These are phyloP conservation scores for Solenopsis invicta DNA, from an alignment of 1,140 invertebrate species.

Conservation along the genomic window DNA sequence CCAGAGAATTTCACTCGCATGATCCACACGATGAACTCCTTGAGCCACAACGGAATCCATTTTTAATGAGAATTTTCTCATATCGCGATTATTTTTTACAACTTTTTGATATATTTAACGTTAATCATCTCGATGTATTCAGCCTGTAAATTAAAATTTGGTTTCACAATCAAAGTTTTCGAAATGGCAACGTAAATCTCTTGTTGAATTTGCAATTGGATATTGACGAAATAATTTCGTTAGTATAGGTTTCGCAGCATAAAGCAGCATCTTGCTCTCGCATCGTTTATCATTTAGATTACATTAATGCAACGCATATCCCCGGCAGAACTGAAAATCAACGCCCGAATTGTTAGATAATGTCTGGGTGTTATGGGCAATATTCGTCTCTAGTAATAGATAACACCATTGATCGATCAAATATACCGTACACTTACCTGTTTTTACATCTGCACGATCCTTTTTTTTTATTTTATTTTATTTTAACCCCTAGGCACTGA, in stretches of 20 bases:
- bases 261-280: not conserved
- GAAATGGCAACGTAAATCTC: not conserved
- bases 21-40: constrained; percentile 29
- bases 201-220: constrained; percentile 17
- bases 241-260: constrained; percentile 18
- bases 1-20: constrained; percentile 43
- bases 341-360: constrained; percentile 22
- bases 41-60: not conserved
- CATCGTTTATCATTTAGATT: constrained; percentile 51
- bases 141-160: constrained; percentile 9
- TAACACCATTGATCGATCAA: constrained; percentile 21
- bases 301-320: constrained; percentile 28
- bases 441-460: not conserved
- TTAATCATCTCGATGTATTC: not conserved
- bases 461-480: constrained; percentile 1
- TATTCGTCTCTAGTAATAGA: constrained; percentile 29
- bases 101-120: constrained; percentile 19
- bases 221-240: constrained; percentile 49
- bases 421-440: not conserved
- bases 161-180: not conserved
- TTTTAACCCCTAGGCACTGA: not conserved
- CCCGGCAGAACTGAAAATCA: constrained; percentile 32
- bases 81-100: not conserved
- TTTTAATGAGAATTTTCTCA: constrained; percentile 19
- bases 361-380: constrained; percentile 26